A percentile compares a stretch with the other conserved stretches of the same genome.
phyloP scores from a whole-genome alignment of 2,888 invertebrate genomes.

The Spicauda simplicius region DNA sequence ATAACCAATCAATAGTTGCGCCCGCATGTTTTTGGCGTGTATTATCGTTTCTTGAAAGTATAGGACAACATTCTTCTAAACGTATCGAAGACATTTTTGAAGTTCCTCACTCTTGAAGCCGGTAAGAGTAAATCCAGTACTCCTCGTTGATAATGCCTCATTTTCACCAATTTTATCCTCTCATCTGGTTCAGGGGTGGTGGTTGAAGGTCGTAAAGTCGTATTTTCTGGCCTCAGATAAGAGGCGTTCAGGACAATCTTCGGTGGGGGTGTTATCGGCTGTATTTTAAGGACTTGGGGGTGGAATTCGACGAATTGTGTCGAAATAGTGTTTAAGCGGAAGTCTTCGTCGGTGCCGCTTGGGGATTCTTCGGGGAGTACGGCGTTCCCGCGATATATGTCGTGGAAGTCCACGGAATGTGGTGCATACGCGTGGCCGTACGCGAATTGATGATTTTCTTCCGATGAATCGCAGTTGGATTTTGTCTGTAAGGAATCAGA shows the following conservation, averaged over 20 bases:
- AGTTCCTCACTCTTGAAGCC: constrained; percentile 57
- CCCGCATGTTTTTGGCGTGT: background rate
- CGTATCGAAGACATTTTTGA: constrained; percentile 63
- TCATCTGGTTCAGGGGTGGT: constrained; percentile 48
- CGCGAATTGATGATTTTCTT: constrained; percentile 49
- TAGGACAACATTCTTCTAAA: constrained; percentile 60
- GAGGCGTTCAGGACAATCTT: constrained; percentile 45
- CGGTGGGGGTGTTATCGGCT: constrained; percentile 44
- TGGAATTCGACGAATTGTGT: constrained; percentile 55
- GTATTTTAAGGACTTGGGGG: constrained; percentile 38
- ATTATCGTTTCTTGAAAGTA: constrained; percentile 53
- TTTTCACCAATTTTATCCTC: constrained; percentile 48
- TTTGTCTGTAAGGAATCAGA: constrained; percentile 48
- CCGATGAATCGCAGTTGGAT: constrained; percentile 49
- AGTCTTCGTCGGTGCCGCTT: constrained; percentile 47
- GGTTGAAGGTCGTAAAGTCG: constrained; percentile 23
- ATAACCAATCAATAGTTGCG: too few species aligned
- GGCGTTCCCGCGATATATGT: constrained; percentile 52
- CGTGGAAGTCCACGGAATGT: constrained; percentile 57
- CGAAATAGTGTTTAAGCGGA: constrained; percentile 45
- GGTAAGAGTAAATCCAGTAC: constrained; percentile 68
- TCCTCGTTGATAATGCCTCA: constrained; percentile 55
- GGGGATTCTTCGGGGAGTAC: constrained; percentile 43
- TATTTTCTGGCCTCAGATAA: constrained; percentile 11
- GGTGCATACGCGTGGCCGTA: constrained; percentile 48